Conservation (phyloP, 2,113 vertebrate species). For the Poeciliopsis retropinna region DNA sequence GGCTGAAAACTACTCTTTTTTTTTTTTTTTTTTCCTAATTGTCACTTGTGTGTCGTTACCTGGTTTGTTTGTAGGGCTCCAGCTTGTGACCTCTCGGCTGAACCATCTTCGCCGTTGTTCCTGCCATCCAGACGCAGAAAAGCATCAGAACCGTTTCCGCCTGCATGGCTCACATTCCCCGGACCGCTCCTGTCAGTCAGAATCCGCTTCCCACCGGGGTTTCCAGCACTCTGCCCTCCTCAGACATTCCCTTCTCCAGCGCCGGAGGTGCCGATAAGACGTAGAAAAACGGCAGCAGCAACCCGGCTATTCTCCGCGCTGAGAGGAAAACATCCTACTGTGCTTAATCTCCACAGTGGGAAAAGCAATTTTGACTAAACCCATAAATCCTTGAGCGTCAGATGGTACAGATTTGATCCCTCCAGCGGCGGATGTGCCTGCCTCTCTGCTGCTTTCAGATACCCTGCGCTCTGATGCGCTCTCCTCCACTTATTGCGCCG, state of each 20-base stretch:
- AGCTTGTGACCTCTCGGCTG: conserved; percentile 70
- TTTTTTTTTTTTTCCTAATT: too few species aligned
- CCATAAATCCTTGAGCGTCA: conserved; percentile 85
- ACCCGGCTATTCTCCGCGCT: conserved; percentile 63
- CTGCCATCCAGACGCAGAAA: conserved; percentile 71
- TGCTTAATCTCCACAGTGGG: conserved; percentile 84
- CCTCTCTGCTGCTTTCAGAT: conserved; percentile 74
- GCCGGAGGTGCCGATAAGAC: conserved; percentile 48
- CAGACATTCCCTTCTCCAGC: conserved; percentile 71
- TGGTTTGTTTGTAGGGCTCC: conserved; percentile 79
- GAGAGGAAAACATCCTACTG: conserved; percentile 77
- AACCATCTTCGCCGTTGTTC: conserved; percentile 62
- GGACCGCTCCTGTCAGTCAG: conserved; percentile 70
- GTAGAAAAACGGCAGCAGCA: conserved; percentile 45
- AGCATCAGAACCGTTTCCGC: conserved; percentile 76
- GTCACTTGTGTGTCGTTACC: conserved; percentile 61
- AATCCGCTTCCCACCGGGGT: conserved; percentile 57
- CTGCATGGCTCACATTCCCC: conserved; percentile 80
- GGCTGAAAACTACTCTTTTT: too few species aligned
- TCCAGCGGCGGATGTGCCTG: conserved; percentile 77
- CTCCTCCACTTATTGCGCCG: conserved; percentile 70
- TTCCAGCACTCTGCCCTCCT: conserved; percentile 55
- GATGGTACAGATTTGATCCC: conserved; percentile 86
- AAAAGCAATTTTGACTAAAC: conserved; percentile 87
- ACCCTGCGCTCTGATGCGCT: conserved; percentile 71